phyloP scores from a whole-genome alignment of 2,888 invertebrate genomes.

The Ceriagrion tenellum region DNA sequence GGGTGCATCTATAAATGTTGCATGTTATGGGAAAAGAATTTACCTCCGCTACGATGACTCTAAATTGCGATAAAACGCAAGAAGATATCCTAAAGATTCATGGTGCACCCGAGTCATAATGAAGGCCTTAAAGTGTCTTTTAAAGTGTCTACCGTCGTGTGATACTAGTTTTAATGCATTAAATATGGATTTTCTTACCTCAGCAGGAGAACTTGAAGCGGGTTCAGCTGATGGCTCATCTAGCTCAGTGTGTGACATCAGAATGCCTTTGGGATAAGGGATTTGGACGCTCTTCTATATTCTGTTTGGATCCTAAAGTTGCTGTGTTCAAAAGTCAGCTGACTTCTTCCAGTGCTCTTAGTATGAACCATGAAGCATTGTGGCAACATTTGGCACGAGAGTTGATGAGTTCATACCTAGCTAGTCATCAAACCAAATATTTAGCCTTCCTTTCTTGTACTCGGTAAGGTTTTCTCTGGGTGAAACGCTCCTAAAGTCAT shows the following conservation, averaged over 20 bases:
- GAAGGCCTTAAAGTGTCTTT: no score
- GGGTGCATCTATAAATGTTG: no score
- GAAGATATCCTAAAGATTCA: no score
- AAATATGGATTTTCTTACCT: background rate
- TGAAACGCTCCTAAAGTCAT: constrained; percentile 73
- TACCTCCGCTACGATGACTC: no score
- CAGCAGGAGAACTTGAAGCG: constrained; percentile 50
- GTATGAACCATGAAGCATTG: constrained; percentile 87
- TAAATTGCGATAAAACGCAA: no score
- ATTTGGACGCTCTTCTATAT: constrained; percentile 41
- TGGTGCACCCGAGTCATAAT: no score
- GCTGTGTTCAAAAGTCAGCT: constrained; percentile 87
- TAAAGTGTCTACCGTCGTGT: no score
- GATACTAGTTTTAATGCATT: no score
- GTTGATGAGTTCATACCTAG: constrained; percentile 85
- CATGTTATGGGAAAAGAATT: no score
- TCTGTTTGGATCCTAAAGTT: constrained; percentile 68
- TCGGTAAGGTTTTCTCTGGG: constrained; percentile 82
- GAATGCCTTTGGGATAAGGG: constrained; percentile 57
- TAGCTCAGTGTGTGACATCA: constrained; percentile 55
- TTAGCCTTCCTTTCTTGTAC: constrained; percentile 94
- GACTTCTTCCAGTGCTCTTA: constrained; percentile 84
- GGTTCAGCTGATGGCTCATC: constrained; percentile 37
- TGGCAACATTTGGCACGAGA: constrained; percentile 93
- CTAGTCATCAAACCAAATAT: constrained; percentile 88